These are phyloP conservation scores for Virgularia gustaviana DNA, from an alignment of 92 coral and sea anemone species.

Conservation along the genomic window DNA sequence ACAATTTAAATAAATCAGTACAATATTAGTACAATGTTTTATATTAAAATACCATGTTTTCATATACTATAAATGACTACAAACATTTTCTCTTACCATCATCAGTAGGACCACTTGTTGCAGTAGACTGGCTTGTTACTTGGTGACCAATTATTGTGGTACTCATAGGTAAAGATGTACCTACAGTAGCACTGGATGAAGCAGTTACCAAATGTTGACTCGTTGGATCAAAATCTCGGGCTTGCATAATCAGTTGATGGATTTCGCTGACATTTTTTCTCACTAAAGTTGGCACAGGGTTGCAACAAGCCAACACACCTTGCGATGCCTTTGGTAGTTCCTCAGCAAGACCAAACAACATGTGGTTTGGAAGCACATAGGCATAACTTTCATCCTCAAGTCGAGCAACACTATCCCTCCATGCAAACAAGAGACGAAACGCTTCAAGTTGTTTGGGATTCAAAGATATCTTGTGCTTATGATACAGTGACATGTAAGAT, in stretches of 20 bases:
- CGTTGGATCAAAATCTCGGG: slow-evolving; percentile 56
- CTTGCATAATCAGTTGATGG: slow-evolving; percentile 73
- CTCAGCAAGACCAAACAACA: slow-evolving; percentile 86
- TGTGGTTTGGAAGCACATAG: slow-evolving; percentile 92
- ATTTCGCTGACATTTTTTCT: slow-evolving; percentile 83
- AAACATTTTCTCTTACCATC: no score
- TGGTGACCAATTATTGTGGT: no score
- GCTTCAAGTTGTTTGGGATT: slow-evolving; percentile 74
- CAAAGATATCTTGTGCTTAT: slow-evolving; percentile 70
- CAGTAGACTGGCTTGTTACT: no score
- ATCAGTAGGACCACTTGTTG: no score
- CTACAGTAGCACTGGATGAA: neutral
- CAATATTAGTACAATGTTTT: no score
- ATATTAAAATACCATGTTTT: no score
- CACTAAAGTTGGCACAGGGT: slow-evolving; percentile 86
- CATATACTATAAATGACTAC: no score
- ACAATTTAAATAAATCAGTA: no score
- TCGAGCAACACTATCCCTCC: slow-evolving; percentile 87
- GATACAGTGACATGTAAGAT: slow-evolving; percentile 63
- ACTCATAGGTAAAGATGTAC: no score
- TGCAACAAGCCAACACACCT: slow-evolving; percentile 93
- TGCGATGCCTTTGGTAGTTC: slow-evolving; percentile 66
- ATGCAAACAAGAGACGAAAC: slow-evolving; percentile 69
- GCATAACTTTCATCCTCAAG: slow-evolving; percentile 95
- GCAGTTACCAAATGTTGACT: neutral